These are phyloP conservation scores for Ophion slaviceki DNA, from an alignment of 2,888 invertebrate species.

Conservation along the genomic window DNA sequence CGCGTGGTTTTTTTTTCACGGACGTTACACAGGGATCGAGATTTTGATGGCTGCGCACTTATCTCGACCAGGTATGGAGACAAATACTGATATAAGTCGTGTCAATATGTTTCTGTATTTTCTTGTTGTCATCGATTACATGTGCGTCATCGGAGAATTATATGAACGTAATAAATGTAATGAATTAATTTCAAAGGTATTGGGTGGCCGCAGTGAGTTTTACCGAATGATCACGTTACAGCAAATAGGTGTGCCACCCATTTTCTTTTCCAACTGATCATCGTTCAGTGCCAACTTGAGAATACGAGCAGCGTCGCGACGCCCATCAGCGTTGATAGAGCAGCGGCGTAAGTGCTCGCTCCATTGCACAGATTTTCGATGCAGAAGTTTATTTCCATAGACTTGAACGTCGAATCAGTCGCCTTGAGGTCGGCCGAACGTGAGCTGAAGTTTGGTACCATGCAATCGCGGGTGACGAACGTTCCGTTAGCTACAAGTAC, in stretches of 20 bases:
- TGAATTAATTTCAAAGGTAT: neutral
- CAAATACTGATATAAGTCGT: neutral
- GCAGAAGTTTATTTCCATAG: neutral
- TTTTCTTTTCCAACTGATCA: neutral
- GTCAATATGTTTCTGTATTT: neutral
- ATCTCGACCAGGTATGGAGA: neutral
- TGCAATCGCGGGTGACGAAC: neutral
- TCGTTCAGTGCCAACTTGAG: constrained; percentile 8
- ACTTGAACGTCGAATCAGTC: neutral
- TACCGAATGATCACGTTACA: neutral
- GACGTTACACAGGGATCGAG: neutral
- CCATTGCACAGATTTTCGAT: constrained; percentile 25
- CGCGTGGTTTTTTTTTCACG: no score
- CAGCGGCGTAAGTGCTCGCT: constrained; percentile 6
- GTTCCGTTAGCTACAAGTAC: neutral
- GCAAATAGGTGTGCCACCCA: neutral
- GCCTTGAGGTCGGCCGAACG: neutral
- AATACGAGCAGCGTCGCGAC: neutral
- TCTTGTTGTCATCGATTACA: neutral
- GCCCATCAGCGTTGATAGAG: constrained; percentile 13
- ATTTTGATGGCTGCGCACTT: neutral
- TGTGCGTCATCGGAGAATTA: no score
- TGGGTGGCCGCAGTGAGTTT: neutral
- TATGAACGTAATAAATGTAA: neutral
- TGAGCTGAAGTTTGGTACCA: no score